phyloP scores from a whole-genome alignment of 2,797 vertebrate species.

The Valencia hispanica region DNA sequence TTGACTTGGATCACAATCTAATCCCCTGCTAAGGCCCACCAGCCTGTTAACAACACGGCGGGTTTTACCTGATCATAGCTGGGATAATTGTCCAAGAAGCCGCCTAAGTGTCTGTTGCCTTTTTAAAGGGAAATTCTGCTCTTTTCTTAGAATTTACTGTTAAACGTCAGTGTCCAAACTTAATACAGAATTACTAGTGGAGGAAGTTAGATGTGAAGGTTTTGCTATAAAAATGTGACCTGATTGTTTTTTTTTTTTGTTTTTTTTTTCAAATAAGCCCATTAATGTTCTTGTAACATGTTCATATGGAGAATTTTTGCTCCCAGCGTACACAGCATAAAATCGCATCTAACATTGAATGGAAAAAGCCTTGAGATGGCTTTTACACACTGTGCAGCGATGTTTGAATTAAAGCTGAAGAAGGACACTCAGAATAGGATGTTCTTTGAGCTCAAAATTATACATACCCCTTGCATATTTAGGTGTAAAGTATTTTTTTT shows the following conservation, averaged over 20 bases:
- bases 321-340: background rate
- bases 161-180: background rate
- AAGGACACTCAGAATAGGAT: no score
- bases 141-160: background rate
- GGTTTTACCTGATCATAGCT: constrained; percentile 35
- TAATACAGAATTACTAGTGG: no score
- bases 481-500: background rate
- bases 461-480: background rate
- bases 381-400: background rate
- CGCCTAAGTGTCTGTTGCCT: background rate
- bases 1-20: constrained; percentile 21
- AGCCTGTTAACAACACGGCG: constrained; percentile 40
- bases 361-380: background rate
- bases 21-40: constrained; percentile 33
- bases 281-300: background rate
- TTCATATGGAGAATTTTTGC: background rate
- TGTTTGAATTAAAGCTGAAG: background rate
- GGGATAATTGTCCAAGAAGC: constrained; percentile 43
- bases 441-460: no score
- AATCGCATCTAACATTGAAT: background rate
- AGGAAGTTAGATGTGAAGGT: background rate
- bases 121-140: background rate
- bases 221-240: background rate
- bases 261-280: background rate
- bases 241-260: background rate